A percentile compares a stretch with the other conserved stretches of the same genome.
Conservation (phyloP, 64 coral and sea anemone genomes). For the Dendronephthya gigantea region DNA sequence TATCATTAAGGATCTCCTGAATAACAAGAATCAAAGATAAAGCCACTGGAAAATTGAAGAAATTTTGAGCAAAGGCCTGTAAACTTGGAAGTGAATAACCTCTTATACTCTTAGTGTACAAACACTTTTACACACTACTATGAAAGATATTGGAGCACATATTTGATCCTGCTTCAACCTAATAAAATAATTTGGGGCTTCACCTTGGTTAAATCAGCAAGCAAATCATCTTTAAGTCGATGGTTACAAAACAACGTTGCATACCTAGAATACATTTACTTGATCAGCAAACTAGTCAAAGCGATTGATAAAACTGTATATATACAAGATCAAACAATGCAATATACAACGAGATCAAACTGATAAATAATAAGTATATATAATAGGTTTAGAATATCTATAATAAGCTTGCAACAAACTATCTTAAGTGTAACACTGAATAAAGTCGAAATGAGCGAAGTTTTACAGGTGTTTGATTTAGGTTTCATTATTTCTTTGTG, state of each 20-base stretch:
- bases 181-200: background rate
- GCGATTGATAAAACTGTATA: background rate
- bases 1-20: slow-evolving; percentile 12
- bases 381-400: no score
- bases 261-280: slow-evolving; percentile 15
- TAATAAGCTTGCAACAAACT: no score
- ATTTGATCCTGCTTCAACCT: no score
- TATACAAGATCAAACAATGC: background rate
- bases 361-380: no score
- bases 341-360: no score
- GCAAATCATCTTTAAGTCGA: background rate
- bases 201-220: background rate
- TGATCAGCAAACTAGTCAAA: no score
- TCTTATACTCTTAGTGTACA: no score
- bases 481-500: background rate
- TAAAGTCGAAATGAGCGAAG: background rate
- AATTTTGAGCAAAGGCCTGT: no score
- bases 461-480: background rate
- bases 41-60: no score
- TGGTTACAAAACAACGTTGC: background rate
- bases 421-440: background rate
- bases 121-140: no score
- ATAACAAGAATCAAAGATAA: background rate
- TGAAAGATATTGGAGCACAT: no score
- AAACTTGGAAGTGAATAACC: no score